phyloP scores from a whole-genome alignment of 2,888 invertebrate species.

The Polydrusus pterygomalis region DNA sequence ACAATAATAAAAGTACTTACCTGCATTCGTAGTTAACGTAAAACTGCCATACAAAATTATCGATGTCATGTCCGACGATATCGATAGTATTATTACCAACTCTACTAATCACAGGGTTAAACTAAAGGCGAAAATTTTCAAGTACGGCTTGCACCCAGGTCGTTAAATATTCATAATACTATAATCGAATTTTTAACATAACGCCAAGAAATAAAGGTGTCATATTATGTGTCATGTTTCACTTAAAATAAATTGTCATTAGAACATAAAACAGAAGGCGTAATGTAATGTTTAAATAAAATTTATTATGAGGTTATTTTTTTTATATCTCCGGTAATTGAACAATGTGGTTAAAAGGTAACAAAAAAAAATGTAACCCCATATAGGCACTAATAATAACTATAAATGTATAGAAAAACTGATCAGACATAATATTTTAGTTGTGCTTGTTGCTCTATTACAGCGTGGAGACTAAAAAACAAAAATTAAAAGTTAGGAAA shows the following conservation, averaged over 20 bases:
- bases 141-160: conserved; percentile 25
- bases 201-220: conserved; percentile 38
- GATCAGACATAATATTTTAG: too few relatives aligned
- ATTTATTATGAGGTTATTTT: too few relatives aligned
- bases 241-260: conserved; percentile 21
- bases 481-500: too few relatives aligned
- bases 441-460: too few relatives aligned
- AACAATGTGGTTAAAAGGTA: too few relatives aligned
- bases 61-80: not conserved
- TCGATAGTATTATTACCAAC: not conserved
- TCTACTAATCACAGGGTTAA: conserved; percentile 58
- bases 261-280: conserved; percentile 6
- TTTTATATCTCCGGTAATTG: too few relatives aligned
- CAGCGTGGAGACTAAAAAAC: too few relatives aligned
- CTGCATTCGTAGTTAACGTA: too few relatives aligned
- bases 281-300: not conserved
- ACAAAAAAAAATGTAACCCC: too few relatives aligned
- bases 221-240: conserved; percentile 33
- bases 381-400: too few relatives aligned
- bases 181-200: conserved; percentile 41
- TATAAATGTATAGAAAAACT: too few relatives aligned
- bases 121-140: conserved; percentile 28
- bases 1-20: too few relatives aligned
- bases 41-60: not conserved
- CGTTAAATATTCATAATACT: conserved; percentile 42